Evolutionary conservation across 1,140 invertebrate genomes (phyloP), one percentile per base, ranked within the genome.

Genomic region (Drosophila micromelanica): DNA sequence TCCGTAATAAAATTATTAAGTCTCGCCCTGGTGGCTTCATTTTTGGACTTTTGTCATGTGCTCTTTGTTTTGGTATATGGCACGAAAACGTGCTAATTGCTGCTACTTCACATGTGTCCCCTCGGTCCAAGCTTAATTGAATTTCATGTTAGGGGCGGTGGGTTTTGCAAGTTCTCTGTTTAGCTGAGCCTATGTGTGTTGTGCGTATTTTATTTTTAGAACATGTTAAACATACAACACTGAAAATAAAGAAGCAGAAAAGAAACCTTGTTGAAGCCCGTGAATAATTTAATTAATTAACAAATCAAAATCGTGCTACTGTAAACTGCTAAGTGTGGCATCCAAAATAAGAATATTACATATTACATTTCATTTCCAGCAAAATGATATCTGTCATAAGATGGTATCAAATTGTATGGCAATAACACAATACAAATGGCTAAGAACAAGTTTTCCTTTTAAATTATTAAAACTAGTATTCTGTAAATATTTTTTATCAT

Each of bases 201-300:
- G 42, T 54, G 38, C 8, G 60, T 64, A 12, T 64, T 17, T 38
- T 73, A 73, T 73, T 69, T 73, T 56, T 69, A 73, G 27, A 59
- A 60, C 40, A 54, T 68, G 70, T 35, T 73, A 68, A 73, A 73
- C 48, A 59, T 67, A 48, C 69, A 72, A 45, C 46, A 37, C 11
- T 12, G 27, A 30, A 17, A 13, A 32, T 11, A 2, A 37, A 35
- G 27, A 40, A 42, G 42, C 27, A 38, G 2, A 9, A 8, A 9
- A 8, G 13, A 20, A 45, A 35, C 48, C 70, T 73, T 32, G 63
- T 60, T 73, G 55, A 68, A 35, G 35, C 35, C 40, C 23, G 35
- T 42, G 42, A 62, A 73, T 77, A 69, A 73, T 73, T 42, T 67
- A 73, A 81, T 81, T 62, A 65, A 73, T 73, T 56, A 73, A 69